Evolutionary conservation across 1,140 invertebrate genomes (phyloP).

Genomic region (Prorops nasuta): DNA sequence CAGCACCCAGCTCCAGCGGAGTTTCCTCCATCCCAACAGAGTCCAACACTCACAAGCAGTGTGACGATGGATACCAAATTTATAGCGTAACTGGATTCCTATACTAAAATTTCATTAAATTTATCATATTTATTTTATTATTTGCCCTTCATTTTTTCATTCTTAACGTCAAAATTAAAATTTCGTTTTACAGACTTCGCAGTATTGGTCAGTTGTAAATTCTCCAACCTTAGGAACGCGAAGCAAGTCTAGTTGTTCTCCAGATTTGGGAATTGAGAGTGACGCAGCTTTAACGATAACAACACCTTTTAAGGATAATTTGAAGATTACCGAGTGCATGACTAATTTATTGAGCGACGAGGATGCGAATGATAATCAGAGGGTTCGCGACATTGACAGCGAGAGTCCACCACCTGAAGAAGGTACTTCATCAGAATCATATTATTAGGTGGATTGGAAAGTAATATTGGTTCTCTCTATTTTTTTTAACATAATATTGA

Average conservation of each 20-base stretch:
- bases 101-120: slow-evolving; percentile 1
- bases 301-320: slow-evolving; percentile 53
- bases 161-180: slow-evolving; percentile 9
- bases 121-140: slow-evolving; percentile 1
- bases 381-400: slow-evolving; percentile 33
- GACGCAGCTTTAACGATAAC: slow-evolving; percentile 57
- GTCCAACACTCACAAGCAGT: slow-evolving; percentile 32
- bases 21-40: slow-evolving; percentile 47
- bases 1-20: slow-evolving; percentile 49
- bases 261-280: slow-evolving; percentile 72
- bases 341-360: slow-evolving; percentile 58
- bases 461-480: slow-evolving; percentile 5
- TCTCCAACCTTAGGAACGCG: slow-evolving; percentile 33
- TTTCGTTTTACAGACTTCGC: slow-evolving; percentile 28
- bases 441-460: too few species aligned
- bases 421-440: too few species aligned
- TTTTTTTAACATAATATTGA: background rate
- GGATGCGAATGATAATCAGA: slow-evolving; percentile 35
- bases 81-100: slow-evolving; percentile 36
- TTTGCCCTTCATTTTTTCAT: slow-evolving; percentile 48
- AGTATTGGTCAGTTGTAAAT: slow-evolving; percentile 44
- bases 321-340: slow-evolving; percentile 60
- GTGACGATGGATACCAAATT: slow-evolving; percentile 44
- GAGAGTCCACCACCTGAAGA: slow-evolving; percentile 47
- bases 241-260: slow-evolving; percentile 62